Percentiles rank a stretch among this genome's conserved stretches.
phyloP scores from a whole-genome alignment of 2,797 vertebrate species.

The Hydrophis major region DNA sequence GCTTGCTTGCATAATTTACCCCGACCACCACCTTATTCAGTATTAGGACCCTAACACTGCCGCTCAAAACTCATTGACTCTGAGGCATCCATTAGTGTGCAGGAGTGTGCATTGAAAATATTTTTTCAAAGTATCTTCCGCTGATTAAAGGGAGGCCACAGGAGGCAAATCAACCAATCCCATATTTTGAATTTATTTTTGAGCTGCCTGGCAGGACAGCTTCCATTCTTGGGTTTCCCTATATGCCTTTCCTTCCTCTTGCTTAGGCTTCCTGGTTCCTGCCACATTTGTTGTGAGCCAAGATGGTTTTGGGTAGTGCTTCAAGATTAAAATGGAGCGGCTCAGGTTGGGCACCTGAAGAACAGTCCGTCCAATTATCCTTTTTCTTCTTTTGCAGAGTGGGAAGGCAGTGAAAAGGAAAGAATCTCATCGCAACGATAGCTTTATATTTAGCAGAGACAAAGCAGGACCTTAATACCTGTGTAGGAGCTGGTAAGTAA shows the following conservation, averaged over 20 bases:
- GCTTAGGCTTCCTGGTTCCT: neutral
- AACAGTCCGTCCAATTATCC: constrained; percentile 14
- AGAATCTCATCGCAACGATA: neutral
- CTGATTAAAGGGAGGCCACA: neutral
- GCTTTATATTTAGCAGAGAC: neutral
- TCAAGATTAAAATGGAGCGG: fast-evolving
- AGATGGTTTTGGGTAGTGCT: neutral
- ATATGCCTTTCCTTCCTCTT: neutral
- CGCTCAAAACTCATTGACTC: neutral
- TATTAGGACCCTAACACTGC: fast-evolving
- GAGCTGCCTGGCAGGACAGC: neutral
- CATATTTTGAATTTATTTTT: neutral
- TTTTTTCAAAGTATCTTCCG: neutral
- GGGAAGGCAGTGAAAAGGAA: constrained; percentile 1
- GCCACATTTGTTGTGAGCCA: neutral
- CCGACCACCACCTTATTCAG: fast-evolving
- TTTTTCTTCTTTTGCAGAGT: neutral
- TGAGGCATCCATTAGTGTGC: too few species aligned
- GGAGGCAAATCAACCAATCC: neutral
- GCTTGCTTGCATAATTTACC: neutral
- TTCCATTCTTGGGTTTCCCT: constrained; percentile 16
- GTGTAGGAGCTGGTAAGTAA: too few species aligned
- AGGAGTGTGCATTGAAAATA: too few species aligned
- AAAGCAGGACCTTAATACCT: neutral
- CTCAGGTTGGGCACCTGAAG: constrained; percentile 30